phyloP scores from a whole-genome alignment of 1,140 invertebrate genomes.

The Drosophila gunungcola region DNA sequence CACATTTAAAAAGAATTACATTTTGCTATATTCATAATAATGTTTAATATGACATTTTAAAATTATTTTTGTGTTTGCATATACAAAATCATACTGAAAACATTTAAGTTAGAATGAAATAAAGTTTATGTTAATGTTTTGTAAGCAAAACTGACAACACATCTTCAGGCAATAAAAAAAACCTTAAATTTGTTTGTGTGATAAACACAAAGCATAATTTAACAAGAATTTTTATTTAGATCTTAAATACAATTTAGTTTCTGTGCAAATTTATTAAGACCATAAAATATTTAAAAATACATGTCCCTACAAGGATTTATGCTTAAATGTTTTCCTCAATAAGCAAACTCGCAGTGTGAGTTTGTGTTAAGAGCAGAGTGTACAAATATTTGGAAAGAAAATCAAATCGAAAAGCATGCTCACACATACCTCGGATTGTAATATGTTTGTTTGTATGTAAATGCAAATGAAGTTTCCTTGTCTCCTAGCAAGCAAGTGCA shows the following conservation, averaged over 20 bases:
- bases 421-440: conserved; percentile 12
- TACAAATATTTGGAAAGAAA: conserved; percentile 62
- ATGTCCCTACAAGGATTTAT: neutral
- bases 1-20: too few relatives aligned
- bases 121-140: neutral
- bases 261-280: neutral
- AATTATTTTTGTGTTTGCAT: neutral
- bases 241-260: neutral
- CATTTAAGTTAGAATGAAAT: neutral
- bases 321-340: conserved; percentile 11
- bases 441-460: conserved; percentile 50
- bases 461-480: conserved; percentile 70
- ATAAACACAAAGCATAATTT: too few relatives aligned
- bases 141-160: neutral
- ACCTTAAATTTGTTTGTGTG: neutral
- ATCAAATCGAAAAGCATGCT: conserved; percentile 51
- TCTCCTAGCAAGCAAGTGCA: conserved; percentile 56
- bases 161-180: too few relatives aligned
- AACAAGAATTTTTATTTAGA: neutral
- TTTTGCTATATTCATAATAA: too few relatives aligned
- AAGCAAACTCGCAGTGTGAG: conserved; percentile 1
- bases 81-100: neutral
- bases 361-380: conserved; percentile 16
- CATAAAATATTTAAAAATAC: neutral
- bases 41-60: neutral